Percentiles rank a stretch among this genome's conserved stretches.
Conservation (phyloP, 1,140 invertebrate genomes). For the Drosophila tsacasi region DNA sequence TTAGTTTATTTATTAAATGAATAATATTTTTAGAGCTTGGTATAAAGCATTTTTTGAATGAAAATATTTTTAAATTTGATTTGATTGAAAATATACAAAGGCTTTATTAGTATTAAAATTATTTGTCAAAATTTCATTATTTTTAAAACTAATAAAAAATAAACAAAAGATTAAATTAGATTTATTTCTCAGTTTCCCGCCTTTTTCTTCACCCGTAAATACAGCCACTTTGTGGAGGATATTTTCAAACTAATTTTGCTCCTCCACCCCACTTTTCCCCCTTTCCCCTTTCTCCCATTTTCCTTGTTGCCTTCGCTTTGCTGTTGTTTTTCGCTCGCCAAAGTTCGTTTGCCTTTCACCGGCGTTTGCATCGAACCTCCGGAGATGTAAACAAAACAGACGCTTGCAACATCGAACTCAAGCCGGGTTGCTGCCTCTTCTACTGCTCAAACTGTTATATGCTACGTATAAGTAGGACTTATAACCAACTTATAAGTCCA, state of each 20-base stretch:
- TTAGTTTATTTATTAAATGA: too few species aligned
- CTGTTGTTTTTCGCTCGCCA: constrained; percentile 2
- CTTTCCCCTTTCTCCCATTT: background rate
- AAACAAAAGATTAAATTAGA: too few species aligned
- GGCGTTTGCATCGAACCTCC: constrained; percentile 34
- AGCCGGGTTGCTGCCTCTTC: background rate
- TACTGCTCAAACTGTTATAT: constrained; percentile 58
- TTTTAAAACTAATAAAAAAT: too few species aligned
- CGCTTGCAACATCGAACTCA: constrained; percentile 21
- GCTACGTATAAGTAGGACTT: constrained; percentile 20
- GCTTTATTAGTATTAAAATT: too few species aligned
- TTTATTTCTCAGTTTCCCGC: background rate
- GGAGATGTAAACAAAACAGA: constrained; percentile 44
- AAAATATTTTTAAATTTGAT: too few species aligned
- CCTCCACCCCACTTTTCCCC: background rate
- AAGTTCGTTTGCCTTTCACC: constrained; percentile 42
- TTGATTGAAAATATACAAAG: too few species aligned
- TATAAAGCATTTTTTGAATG: too few species aligned
- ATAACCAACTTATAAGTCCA: constrained; percentile 6
- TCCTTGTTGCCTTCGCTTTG: background rate
- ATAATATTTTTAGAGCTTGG: too few species aligned
- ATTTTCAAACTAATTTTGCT: background rate
- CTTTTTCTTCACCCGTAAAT: background rate
- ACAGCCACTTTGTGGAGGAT: background rate
- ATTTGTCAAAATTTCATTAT: too few species aligned